Evolutionary conservation across 2,113 vertebrate species (phyloP).

Genomic region (Osmerus eperlanus): DNA sequence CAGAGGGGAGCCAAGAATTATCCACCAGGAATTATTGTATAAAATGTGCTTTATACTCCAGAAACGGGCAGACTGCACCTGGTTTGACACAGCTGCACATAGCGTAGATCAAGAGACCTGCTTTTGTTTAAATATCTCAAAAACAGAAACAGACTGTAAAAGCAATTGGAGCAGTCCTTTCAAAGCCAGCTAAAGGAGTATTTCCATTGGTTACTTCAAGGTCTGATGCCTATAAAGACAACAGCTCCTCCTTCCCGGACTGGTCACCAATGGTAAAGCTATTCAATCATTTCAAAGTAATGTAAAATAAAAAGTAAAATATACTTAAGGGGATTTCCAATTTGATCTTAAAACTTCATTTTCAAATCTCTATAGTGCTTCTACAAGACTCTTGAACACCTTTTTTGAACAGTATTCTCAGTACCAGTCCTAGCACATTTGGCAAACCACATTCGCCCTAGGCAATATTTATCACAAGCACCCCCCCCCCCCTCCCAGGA

Average conservation of each 20-base stretch:
- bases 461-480: no score
- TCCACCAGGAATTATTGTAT: slow-evolving; percentile 78
- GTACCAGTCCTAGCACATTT: no score
- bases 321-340: no score
- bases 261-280: not conserved
- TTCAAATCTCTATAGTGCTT: no score
- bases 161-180: slow-evolving; percentile 21
- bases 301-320: no score
- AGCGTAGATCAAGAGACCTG: slow-evolving; percentile 64
- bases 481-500: no score
- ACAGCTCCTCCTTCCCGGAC: not conserved
- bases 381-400: no score
- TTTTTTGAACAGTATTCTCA: no score
- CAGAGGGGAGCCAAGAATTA: slow-evolving; percentile 64
- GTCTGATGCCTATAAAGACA: not conserved
- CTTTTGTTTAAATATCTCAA: slow-evolving; percentile 47
- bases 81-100: slow-evolving; percentile 72
- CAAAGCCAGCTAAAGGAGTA: slow-evolving; percentile 6
- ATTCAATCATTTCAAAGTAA: no score
- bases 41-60: slow-evolving; percentile 78
- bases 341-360: no score
- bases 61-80: slow-evolving; percentile 76
- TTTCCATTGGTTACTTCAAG: slow-evolving; percentile 23
- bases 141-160: slow-evolving; percentile 21
- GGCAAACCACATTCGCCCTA: no score